Conservation (phyloP, 1,140 invertebrate genomes). For the Prorops nasuta region DNA sequence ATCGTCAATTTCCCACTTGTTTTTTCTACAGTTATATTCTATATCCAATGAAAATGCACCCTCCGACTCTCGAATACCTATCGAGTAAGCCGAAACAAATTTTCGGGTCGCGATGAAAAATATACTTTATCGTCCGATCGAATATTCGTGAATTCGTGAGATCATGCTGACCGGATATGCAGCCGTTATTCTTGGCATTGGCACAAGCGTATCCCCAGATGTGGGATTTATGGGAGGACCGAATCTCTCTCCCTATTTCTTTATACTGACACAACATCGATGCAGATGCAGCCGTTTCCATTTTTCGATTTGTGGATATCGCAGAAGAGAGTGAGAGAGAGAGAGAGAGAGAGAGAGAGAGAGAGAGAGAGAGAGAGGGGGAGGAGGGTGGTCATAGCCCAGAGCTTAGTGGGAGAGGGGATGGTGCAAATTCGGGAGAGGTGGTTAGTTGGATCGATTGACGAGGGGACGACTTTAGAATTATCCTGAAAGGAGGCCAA, state of each 20-base stretch:
- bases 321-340: neutral
- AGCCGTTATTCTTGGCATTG: conserved; percentile 28
- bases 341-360: neutral
- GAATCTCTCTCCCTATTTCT: neutral
- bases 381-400: too few species aligned
- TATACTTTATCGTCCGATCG: conserved; percentile 6
- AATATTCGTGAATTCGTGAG: conserved; percentile 16
- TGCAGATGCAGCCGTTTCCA: conserved; percentile 22
- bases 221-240: conserved; percentile 14
- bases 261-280: neutral
- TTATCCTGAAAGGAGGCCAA: conserved; percentile 45
- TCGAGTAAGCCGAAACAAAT: too few species aligned
- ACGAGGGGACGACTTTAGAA: conserved; percentile 43
- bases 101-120: too few species aligned
- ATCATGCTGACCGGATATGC: conserved; percentile 23
- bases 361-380: conserved; percentile 12
- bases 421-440: conserved; percentile 10
- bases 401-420: too few species aligned
- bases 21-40: too few species aligned
- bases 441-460: conserved; percentile 34
- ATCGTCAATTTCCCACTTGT: too few species aligned
- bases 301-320: conserved; percentile 27
- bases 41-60: too few species aligned
- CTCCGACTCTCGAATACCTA: too few species aligned
- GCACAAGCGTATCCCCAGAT: conserved; percentile 24